These are phyloP conservation scores for Baryphthengus martii DNA, from an alignment of 2,113 vertebrate genomes.

Conservation along the genomic window DNA sequence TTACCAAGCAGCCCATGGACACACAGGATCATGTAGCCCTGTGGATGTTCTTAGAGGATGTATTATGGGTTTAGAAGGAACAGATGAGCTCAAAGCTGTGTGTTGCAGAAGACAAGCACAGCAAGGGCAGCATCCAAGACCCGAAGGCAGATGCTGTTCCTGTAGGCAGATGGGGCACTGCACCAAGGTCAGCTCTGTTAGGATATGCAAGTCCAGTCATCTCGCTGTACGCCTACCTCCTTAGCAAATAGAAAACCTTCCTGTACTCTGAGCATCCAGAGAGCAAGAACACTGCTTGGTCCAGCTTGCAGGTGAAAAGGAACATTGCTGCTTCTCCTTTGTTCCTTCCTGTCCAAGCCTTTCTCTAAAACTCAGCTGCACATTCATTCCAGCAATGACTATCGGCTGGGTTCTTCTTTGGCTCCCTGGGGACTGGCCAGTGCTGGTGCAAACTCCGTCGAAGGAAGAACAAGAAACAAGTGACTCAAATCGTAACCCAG, in stretches of 20 bases:
- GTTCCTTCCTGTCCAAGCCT: neutral
- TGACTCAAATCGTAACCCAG: neutral
- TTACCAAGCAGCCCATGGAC: neutral
- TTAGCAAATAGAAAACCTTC: neutral
- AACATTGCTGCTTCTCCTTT: neutral
- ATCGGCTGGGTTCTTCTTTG: neutral
- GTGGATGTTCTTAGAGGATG: neutral
- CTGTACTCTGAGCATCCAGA: neutral
- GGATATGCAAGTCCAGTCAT: neutral
- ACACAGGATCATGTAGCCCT: neutral
- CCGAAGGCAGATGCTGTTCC: neutral
- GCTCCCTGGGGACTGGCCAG: neutral
- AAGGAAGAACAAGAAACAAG: neutral
- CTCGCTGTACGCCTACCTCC: neutral
- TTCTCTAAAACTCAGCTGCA: neutral
- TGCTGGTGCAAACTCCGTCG: accelerated
- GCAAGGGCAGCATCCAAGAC: neutral
- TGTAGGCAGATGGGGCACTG: neutral
- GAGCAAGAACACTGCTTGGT: neutral
- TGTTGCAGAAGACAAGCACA: neutral
- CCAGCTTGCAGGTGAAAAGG: neutral
- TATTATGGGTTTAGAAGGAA: neutral
- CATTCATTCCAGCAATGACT: neutral
- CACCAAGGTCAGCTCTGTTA: neutral
- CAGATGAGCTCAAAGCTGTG: neutral